Percentiles rank a stretch among this genome's conserved stretches.
phyloP scores from a whole-genome alignment of 92 coral and sea anemone species.

The Meandrina meandrites region DNA sequence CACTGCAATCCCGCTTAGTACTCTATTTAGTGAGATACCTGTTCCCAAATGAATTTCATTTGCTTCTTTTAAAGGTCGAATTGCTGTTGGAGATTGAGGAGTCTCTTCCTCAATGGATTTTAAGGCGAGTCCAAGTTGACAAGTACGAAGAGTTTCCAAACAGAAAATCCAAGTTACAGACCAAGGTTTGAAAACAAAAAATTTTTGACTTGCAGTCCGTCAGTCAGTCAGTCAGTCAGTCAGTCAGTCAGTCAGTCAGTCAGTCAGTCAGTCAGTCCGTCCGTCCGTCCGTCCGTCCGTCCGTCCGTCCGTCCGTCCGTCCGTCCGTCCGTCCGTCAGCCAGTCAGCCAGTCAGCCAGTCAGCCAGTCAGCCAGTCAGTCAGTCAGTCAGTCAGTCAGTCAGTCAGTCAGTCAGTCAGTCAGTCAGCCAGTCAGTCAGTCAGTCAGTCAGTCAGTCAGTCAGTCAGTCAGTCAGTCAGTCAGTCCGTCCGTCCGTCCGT shows the following conservation, averaged over 20 bases:
- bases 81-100: constrained; percentile 82
- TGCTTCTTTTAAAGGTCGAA: constrained; percentile 57
- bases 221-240: not conserved
- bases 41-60: too few species aligned
- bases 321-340: too few species aligned
- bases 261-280: not conserved
- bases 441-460: not conserved
- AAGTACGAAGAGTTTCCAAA: constrained; percentile 79
- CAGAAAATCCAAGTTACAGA: constrained; percentile 59
- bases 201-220: not conserved
- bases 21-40: too few species aligned
- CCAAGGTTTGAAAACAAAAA: constrained; percentile 37
- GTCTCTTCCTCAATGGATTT: constrained; percentile 77
- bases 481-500: not conserved
- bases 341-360: not conserved
- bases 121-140: constrained; percentile 77
- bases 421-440: not conserved
- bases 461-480: not conserved
- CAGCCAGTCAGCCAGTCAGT: not conserved
- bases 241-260: not conserved
- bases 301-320: too few species aligned
- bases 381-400: not conserved
- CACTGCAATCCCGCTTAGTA: too few species aligned
- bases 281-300: not conserved
- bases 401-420: not conserved